Evolutionary conservation across 1,140 invertebrate species (phyloP).

Genomic region (Lethrus apterus): DNA sequence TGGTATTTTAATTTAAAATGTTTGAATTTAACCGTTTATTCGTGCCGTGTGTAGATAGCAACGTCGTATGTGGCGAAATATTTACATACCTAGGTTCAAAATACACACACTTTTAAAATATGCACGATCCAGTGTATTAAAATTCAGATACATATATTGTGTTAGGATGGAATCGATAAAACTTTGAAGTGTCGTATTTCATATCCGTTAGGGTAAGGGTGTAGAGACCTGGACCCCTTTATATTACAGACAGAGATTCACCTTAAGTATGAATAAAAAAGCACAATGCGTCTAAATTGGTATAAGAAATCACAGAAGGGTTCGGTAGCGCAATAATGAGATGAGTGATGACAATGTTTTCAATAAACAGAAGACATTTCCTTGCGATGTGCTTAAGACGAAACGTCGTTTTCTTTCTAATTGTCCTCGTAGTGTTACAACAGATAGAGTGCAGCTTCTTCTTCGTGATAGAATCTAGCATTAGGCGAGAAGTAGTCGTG

Average conservation of each 20-base stretch:
- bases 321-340: constrained; percentile 16
- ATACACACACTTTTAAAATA: too few relatives aligned
- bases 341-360: constrained; percentile 29
- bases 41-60: too few relatives aligned
- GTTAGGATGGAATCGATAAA: constrained; percentile 14
- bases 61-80: too few relatives aligned
- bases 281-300: constrained; percentile 27
- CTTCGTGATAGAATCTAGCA: constrained; percentile 23
- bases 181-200: constrained; percentile 9
- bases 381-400: too few relatives aligned
- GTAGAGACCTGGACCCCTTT: background rate
- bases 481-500: constrained; percentile 20
- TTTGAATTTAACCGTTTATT: too few relatives aligned
- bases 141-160: too few relatives aligned
- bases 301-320: constrained; percentile 22
- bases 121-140: too few relatives aligned
- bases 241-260: constrained; percentile 4
- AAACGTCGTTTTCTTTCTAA: too few relatives aligned
- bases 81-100: too few relatives aligned
- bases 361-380: constrained; percentile 12
- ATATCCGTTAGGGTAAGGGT: constrained; percentile 11
- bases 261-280: background rate
- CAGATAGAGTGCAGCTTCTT: constrained; percentile 15
- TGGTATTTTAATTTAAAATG: too few relatives aligned
- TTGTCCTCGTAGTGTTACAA: background rate